These are phyloP conservation scores for Acridotheres tristis DNA, from an alignment of 2,797 vertebrate species.

Conservation along the genomic window DNA sequence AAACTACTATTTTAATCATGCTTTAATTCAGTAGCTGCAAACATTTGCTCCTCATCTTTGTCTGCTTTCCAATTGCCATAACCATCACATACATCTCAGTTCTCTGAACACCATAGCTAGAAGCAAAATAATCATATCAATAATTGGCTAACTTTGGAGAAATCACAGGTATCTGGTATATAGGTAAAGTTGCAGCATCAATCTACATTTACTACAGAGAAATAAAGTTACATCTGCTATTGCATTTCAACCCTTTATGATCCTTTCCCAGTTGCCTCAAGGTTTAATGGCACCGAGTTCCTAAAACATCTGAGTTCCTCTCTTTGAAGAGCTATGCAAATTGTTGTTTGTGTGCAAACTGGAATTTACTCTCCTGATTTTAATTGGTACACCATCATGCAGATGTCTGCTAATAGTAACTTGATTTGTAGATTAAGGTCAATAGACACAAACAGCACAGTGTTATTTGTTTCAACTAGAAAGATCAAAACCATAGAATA, in stretches of 20 bases:
- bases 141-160: background rate
- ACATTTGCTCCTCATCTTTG: background rate
- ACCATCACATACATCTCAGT: background rate
- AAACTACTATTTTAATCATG: background rate
- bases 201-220: background rate
- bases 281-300: constrained; percentile 50
- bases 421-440: constrained; percentile 74
- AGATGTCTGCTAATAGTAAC: constrained; percentile 46
- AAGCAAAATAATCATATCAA: background rate
- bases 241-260: background rate
- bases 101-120: background rate
- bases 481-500: constrained; percentile 60
- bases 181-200: background rate
- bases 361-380: constrained; percentile 73
- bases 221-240: constrained; percentile 4
- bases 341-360: constrained; percentile 69
- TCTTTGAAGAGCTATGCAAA: constrained; percentile 66
- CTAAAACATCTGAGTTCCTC: constrained; percentile 40
- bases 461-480: constrained; percentile 70
- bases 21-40: background rate
- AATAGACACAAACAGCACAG: constrained; percentile 58
- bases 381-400: constrained; percentile 71
- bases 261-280: constrained; percentile 24
- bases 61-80: background rate
- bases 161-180: background rate